Evolutionary conservation across 2,113 vertebrate genomes (phyloP), one percentile per base, ranked within the genome.

Genomic region (Gobius niger): DNA sequence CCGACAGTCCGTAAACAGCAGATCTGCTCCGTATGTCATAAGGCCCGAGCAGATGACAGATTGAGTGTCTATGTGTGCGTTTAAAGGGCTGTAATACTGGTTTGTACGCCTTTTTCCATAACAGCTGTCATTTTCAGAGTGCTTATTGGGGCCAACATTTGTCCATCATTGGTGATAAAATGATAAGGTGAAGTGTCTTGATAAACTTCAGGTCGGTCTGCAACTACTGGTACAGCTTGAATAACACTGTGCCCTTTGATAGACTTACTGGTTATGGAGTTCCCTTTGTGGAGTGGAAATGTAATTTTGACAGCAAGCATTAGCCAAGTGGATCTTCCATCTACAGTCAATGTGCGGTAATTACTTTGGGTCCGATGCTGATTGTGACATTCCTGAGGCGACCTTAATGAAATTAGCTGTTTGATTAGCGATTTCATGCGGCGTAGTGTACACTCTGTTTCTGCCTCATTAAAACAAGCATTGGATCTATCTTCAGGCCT

Each of bases 351-450:
- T 82, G 50, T 63, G 60, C 75, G 47, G 51, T 46, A 72, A 83
- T 85, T 66, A 68, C 66, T 71, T 76, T 84, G 78, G 66, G 61
- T 44, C 61, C 49, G 3, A 63, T 67, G 65, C 75, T 73, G 56
- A 85, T 83, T 61, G 75, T 63, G 80, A 82, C 52, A 56, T 86
- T 89, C 81, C 77, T 82, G 70, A 67, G 75, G 80, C 67, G 0
- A 82, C 65, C 62, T 65, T 85, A 78, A 84, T 85, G 66, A 84
- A 83, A 85, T 87, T 78, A 83, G 59, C 53, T 62, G 77, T 85
- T 75, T 88, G 78, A 85, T 81, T 64, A 65, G 72, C 60, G 68
- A 77, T 80, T 84, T 77, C 81, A 80, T 46, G 65, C 73, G 18
- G 73, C 7, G 70, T 19, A 49, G 67, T 67, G 69, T 65, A 66